Base-by-base conservation (phyloP, 2,797 vertebrate genomes). In the Poeciliopsis turneri region DNA sequence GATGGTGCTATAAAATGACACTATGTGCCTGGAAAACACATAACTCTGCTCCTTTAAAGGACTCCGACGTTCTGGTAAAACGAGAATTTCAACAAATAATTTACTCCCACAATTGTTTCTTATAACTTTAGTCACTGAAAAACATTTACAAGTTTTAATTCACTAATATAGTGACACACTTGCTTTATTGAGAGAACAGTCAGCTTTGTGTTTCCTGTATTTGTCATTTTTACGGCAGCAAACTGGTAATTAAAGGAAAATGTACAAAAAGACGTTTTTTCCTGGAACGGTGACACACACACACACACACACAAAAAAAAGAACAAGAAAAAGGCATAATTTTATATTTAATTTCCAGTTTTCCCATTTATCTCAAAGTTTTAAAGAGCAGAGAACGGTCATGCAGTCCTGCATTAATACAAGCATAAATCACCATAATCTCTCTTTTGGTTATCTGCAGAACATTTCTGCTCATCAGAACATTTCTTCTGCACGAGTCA, bases 101-200 rank as follows among this genome's bases (percentile, higher is more conserved):
- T 68, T 25, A 12, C 36, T 41, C 39, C 36, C 39, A 68, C 36
- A 5, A 5, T 25, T 41, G 36, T 25, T 41, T 13, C 4, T 41
- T 25, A 41, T 20, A 41, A 68, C 36, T 41, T 68, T 10, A 4
- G 20, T 41, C 10, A 12, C 36, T 25, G 30, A 39, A 68, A 68
- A 68, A 41, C 36, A 53, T 51, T 49, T 41, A 39, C 33, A 28
- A 59, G 80, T 83, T 85, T 79, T 82, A 76, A 88, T 88, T 85
- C 55, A 66, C 0, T 82, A 92, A 61, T 72, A 51, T 78, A 39
- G 78, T 92, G 85, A 88, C 78, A 88, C 75, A 49, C 78, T 72
- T 78, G 11, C 78, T 74, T 71, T 75, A 91, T 43, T 10, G 61
- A 15, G 72, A 81, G 28, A 39, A n/a, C n/a, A 51, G 47, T 87